These are phyloP conservation scores for Paramormyrops hopkinsi DNA, from an alignment of 2,797 vertebrate species.

Conservation along the genomic window DNA sequence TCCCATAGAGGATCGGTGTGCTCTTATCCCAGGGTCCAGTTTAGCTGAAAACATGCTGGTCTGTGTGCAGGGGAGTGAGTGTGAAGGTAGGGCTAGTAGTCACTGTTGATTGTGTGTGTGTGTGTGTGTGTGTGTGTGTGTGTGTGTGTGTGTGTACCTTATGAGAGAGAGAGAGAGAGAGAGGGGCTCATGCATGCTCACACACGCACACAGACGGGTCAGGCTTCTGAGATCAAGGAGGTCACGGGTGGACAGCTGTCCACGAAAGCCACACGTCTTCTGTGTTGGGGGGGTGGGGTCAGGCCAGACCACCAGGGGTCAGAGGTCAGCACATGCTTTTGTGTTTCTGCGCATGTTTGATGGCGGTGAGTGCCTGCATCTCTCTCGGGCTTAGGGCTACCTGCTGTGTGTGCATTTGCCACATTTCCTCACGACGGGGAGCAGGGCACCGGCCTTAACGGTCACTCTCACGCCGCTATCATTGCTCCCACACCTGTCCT, in stretches of 20 bases:
- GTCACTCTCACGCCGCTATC: not conserved
- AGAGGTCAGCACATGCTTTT: slow-evolving; percentile 41
- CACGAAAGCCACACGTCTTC: slow-evolving; percentile 38
- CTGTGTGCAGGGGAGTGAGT: not conserved
- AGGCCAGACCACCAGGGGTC: slow-evolving; percentile 34
- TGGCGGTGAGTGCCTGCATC: not conserved
- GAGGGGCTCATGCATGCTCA: not conserved
- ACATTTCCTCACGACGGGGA: not conserved
- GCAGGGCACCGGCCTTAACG: not conserved
- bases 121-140: not conserved
- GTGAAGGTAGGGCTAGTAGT: not conserved
- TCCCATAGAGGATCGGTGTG: not conserved
- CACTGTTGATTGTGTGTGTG: not conserved
- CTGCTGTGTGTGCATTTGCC: not conserved
- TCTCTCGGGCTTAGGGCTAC: not conserved
- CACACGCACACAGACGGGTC: not conserved
- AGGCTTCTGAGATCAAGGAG: slow-evolving; percentile 23
- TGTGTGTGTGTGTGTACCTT: too few relatives aligned
- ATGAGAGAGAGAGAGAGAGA: not conserved
- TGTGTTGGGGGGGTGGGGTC: slow-evolving; percentile 15
- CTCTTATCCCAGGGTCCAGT: not conserved
- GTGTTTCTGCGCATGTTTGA: slow-evolving; percentile 40
- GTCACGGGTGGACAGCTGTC: slow-evolving; percentile 16
- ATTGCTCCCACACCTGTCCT: not conserved
- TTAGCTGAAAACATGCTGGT: not conserved